Percentiles rank a stretch among this genome's conserved stretches.
These are phyloP conservation scores for Epizoanthus stellaris DNA, from an alignment of 92 coral and sea anemone species.

Conservation along the genomic window DNA sequence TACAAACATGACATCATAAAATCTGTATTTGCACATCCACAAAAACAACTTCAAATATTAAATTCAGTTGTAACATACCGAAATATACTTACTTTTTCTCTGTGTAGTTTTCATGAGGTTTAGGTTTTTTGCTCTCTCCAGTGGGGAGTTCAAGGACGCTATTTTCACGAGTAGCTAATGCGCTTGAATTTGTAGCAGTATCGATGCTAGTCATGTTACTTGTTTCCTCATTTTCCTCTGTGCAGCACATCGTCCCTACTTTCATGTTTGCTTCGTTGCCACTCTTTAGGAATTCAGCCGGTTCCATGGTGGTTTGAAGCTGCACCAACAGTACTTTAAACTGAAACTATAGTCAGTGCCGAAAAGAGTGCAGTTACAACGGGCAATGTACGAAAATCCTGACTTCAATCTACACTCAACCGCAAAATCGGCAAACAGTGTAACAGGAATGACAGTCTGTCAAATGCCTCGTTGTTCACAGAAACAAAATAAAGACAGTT, in stretches of 20 bases:
- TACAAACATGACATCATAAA: neutral
- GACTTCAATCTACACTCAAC: neutral
- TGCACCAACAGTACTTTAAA: neutral
- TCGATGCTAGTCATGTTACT: neutral
- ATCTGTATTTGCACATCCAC: neutral
- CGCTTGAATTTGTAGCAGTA: conserved; percentile 4
- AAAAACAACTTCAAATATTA: neutral
- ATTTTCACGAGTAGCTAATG: neutral
- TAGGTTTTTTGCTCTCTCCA: neutral
- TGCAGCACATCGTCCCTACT: neutral
- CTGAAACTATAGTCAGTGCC: neutral
- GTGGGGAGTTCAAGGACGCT: neutral
- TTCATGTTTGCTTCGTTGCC: conserved; percentile 11
- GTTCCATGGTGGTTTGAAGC: conserved; percentile 16
- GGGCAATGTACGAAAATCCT: neutral
- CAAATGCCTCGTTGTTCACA: neutral
- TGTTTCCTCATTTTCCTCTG: conserved; percentile 8
- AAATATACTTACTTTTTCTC: conserved; percentile 16
- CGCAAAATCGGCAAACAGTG: conserved; percentile 8
- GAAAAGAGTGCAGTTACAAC: neutral
- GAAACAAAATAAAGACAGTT: neutral
- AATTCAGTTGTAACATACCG: neutral
- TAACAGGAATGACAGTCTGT: neutral
- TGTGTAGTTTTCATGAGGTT: conserved; percentile 5
- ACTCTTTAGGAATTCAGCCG: neutral